These are phyloP conservation scores for Lethrus apterus DNA, from an alignment of 1,140 invertebrate species.

Conservation along the genomic window DNA sequence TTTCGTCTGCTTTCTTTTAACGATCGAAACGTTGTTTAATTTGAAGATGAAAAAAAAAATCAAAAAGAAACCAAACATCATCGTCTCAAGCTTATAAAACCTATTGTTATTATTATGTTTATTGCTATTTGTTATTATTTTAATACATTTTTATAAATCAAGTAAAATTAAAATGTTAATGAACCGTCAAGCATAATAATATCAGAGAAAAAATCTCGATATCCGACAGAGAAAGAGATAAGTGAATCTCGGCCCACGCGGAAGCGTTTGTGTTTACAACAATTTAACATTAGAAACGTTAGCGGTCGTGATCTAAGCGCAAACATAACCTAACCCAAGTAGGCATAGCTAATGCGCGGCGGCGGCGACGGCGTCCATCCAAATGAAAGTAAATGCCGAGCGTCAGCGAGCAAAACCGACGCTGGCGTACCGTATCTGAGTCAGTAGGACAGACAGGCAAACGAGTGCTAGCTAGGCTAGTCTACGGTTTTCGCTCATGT, in stretches of 20 bases:
- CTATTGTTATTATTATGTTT: no score
- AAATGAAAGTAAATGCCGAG: slow-evolving; percentile 41
- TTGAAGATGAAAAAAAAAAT: no score
- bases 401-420: slow-evolving; percentile 41
- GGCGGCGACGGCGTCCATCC: slow-evolving; percentile 39
- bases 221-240: no score
- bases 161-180: no score
- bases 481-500: slow-evolving; percentile 42
- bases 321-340: slow-evolving; percentile 28
- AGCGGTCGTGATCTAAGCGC: slow-evolving; percentile 11
- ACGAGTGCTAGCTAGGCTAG: slow-evolving; percentile 30
- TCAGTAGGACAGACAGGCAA: slow-evolving; percentile 43
- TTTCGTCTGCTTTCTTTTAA: no score
- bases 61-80: no score
- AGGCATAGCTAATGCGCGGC: slow-evolving; percentile 15
- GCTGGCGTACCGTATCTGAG: slow-evolving; percentile 38
- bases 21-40: no score
- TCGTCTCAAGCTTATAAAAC: no score
- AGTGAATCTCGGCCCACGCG: slow-evolving; percentile 23
- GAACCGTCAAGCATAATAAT: no score
- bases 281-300: slow-evolving; percentile 23
- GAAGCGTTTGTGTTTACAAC: slow-evolving; percentile 23
- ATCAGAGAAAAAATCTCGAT: no score
- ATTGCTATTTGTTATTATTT: no score
- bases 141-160: no score